Base-by-base conservation (phyloP, 1,140 invertebrate genomes). In the Sycobia sp. region DNA sequence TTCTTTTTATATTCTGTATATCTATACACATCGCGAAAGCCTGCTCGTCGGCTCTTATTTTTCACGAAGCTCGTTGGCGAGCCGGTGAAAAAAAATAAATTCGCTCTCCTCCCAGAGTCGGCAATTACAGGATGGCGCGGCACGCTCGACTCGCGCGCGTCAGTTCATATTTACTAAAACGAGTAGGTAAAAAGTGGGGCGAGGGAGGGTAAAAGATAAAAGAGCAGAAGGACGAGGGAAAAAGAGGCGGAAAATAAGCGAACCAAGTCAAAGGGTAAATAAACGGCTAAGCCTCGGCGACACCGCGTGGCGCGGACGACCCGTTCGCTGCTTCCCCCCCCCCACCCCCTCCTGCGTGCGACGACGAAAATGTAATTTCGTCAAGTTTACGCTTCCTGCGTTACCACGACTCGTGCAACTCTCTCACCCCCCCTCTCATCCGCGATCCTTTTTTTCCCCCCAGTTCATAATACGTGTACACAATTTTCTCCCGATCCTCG, bases 361-460 rank as follows among this genome's bases (percentile, higher is more conserved):
- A n/a, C 53, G 53, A 56, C 51, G 39, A 62, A 62, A 62, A 56
- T 56, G 22, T 56, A 62, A 49, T 56, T 62, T 56, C 16, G 23
- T 20, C 60, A 47, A 55, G 29, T 56, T 49, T 44, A 62, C 51
- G 32, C 49, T 43, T 16, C 16, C 18, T 11, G 11, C 27, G 39
- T 53, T 41, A 34, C 18, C 11, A 27, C 43, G 43, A 23, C 41
- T 59, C 50, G 27, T 53, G 29, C 29, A 44, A 44, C 18, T 3
- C 18, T 44, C 18, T 23, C 16, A 9, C 39, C 3, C 10, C 23
- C 4, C 8, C 18, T 0, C 36, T n/a, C 23, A n/a, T n/a, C n/a
- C n/a, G n/a, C n/a, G n/a, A n/a, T n/a, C n/a, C n/a, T n/a, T n/a
- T n/a, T n/a, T n/a, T n/a, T n/a, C n/a, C n/a, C n/a, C n/a, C n/a